phyloP scores from a whole-genome alignment of 2,888 invertebrate species.

The Hydriomena furcata region DNA sequence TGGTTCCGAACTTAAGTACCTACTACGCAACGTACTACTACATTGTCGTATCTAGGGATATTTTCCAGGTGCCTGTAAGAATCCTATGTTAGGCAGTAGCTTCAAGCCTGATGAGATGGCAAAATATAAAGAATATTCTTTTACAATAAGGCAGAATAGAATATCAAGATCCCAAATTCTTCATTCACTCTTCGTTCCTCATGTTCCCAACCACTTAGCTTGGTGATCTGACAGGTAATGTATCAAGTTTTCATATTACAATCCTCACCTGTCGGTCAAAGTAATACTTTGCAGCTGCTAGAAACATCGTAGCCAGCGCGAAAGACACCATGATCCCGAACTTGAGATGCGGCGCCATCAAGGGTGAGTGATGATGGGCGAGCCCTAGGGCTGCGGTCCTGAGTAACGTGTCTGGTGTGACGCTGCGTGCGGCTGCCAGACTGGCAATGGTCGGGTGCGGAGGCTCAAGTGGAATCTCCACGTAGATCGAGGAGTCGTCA shows the following conservation, averaged over 20 bases:
- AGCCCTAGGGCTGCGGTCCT: conserved; percentile 75
- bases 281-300: conserved; percentile 89
- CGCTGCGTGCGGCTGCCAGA: conserved; percentile 73
- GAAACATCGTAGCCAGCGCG: conserved; percentile 86
- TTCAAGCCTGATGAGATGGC: too few relatives aligned
- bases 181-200: too few relatives aligned
- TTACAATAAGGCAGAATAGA: too few relatives aligned
- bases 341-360: conserved; percentile 85
- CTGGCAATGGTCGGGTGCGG: conserved; percentile 73
- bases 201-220: too few relatives aligned
- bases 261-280: conserved; percentile 85
- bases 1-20: too few relatives aligned
- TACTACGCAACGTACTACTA: too few relatives aligned
- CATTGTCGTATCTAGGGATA: too few relatives aligned
- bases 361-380: conserved; percentile 61
- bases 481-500: conserved; percentile 71
- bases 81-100: too few relatives aligned
- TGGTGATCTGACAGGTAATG: too few relatives aligned
- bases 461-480: conserved; percentile 70
- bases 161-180: too few relatives aligned
- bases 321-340: conserved; percentile 89
- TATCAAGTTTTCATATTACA: neutral
- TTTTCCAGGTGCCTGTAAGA: too few relatives aligned
- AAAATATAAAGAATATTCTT: too few relatives aligned
- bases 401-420: conserved; percentile 73